A percentile compares a stretch with the other conserved stretches of the same genome.
Evolutionary conservation across 2,797 vertebrate genomes (phyloP).

Genomic region (Hydrolagus colliei): DNA sequence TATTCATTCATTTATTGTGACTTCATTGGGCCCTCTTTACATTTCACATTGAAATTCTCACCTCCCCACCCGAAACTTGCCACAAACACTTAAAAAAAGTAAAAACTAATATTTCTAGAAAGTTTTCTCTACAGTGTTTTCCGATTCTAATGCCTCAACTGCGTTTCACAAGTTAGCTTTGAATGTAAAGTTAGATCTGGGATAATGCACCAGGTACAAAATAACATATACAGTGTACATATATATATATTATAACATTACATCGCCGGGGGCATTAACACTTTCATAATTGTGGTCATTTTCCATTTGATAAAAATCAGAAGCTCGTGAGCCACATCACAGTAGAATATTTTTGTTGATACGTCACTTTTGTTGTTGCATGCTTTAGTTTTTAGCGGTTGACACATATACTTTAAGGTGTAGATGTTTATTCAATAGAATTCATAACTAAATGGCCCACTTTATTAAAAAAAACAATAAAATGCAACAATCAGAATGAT

Average conservation of each 20-base stretch:
- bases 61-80: not conserved
- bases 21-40: not conserved
- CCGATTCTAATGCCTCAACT: not conserved
- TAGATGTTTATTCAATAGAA: not conserved
- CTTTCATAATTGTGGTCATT: not conserved
- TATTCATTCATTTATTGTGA: slow-evolving; percentile 22
- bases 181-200: not conserved
- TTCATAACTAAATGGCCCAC: not conserved
- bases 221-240: not conserved
- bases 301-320: not conserved
- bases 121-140: not conserved
- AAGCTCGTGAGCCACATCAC: not conserved
- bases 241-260: not conserved
- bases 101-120: not conserved
- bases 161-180: not conserved
- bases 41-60: slow-evolving; percentile 14
- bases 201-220: too few species aligned
- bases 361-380: not conserved
- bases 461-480: not conserved
- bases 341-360: not conserved
- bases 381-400: not conserved
- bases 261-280: not conserved
- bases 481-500: not conserved
- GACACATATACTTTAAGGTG: not conserved
- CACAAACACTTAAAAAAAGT: not conserved